Conservation (phyloP, 2,888 invertebrate genomes). For the Eilema depressum region DNA sequence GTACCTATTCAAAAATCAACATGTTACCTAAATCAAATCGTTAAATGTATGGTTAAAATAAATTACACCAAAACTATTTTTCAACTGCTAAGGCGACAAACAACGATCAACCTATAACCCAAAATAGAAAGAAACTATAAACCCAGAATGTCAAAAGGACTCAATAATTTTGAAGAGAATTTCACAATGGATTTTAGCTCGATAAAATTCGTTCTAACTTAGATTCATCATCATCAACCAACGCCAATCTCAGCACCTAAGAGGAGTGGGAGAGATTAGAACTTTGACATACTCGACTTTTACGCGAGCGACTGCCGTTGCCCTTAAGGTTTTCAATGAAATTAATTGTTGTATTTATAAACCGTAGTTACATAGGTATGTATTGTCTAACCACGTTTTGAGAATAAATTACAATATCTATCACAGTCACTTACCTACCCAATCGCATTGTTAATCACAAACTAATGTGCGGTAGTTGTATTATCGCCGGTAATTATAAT, state of each 20-base stretch:
- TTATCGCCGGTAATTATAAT: slow-evolving; percentile 48
- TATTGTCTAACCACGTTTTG: not conserved
- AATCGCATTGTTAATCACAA: slow-evolving; percentile 43
- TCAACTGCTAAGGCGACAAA: too few relatives aligned
- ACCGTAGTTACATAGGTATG: not conserved
- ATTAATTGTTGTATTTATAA: not conserved
- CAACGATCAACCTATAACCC: too few relatives aligned
- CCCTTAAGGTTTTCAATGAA: not conserved
- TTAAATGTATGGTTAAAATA: too few relatives aligned
- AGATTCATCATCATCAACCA: not conserved
- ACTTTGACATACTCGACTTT: not conserved
- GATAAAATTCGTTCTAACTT: too few relatives aligned
- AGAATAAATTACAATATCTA: slow-evolving; percentile 28
- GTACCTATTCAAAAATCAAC: too few relatives aligned
- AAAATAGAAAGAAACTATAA: too few relatives aligned
- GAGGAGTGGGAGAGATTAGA: too few relatives aligned
- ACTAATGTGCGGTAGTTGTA: slow-evolving; percentile 37
- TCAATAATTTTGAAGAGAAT: too few relatives aligned
- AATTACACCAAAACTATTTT: too few relatives aligned
- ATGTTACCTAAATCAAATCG: too few relatives aligned
- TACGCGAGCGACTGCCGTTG: not conserved
- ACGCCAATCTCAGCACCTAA: not conserved
- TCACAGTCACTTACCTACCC: slow-evolving; percentile 26
- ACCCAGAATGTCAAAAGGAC: too few relatives aligned
- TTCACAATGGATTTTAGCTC: too few relatives aligned